Base-by-base conservation (phyloP, 2,888 invertebrate species). In the Pristionchus fissidentatus region DNA sequence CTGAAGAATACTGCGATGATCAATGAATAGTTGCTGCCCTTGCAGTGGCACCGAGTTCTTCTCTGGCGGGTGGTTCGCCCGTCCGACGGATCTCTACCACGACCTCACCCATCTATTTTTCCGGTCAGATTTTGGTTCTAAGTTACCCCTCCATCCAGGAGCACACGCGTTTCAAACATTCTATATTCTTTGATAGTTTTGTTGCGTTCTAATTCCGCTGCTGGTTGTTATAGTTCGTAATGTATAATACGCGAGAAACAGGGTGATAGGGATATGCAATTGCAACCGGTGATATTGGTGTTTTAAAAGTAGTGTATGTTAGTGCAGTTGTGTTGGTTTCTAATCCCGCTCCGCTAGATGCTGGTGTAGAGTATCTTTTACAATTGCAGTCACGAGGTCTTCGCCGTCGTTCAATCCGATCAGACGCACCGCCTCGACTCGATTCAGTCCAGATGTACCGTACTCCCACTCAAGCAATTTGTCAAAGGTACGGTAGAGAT, bases 51-150 rank as follows among this genome's bases (percentile, higher is more conserved):
- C 96, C 92, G 95, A 96, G 83, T 97, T 95, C 92, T 97, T 98
- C 94, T 96, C 96, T 86, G 98, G 98, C 0, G 97, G 97, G 0
- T 97, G 96, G 95, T 95, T 98, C 88, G 95, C 98, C 83, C 95
- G 96, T 78, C 97, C 98, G 0, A 94, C 95, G 1, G 98, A 98
- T 93, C 95, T 97, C 22, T 95, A 96, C 19, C 96, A 96, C 91
- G 91, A 91, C 70, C 93, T 93, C 0, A 92, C 93, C 3, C 88
- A 93, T 4, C 78, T 97, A 78, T 97, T 97, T 93, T 98, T 96
- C 94, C 96, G 96, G 90, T 96, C 97, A 93, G 98, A 99, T 93
- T 95, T 52, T 98, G 85, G 84, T 87, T n/a, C n/a, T n/a, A n/a
- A n/a, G n/a, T n/a, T n/a, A n/a, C n/a, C n/a, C n/a, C n/a, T n/a